phyloP scores from a whole-genome alignment of 2,888 invertebrate genomes.

The Amphipoea lucens region DNA sequence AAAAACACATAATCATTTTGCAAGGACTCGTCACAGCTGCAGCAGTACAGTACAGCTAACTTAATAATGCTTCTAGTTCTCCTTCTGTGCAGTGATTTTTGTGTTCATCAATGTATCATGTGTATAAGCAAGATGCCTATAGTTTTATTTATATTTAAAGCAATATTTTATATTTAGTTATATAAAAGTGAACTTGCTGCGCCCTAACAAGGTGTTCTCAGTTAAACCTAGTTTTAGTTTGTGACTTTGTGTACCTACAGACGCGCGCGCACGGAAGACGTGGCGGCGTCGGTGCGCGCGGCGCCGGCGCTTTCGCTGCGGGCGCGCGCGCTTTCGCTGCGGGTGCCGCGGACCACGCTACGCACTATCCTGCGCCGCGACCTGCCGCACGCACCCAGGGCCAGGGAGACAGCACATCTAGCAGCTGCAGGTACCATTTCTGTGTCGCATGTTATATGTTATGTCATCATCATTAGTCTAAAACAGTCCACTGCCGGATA shows the following conservation, averaged over 20 bases:
- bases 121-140: neutral
- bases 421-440: conserved; percentile 2
- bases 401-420: too few relatives aligned
- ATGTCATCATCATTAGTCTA: neutral
- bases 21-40: neutral
- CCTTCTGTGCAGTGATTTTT: neutral
- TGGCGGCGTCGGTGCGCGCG: conserved; percentile 78
- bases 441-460: neutral
- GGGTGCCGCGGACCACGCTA: conserved; percentile 81
- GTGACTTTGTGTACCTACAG: neutral
- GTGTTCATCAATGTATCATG: neutral
- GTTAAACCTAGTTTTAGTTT: neutral
- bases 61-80: neutral
- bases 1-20: neutral
- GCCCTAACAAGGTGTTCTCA: too few relatives aligned
- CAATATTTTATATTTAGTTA: too few relatives aligned
- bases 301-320: conserved; percentile 82
- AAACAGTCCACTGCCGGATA: neutral
- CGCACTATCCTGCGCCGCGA: conserved; percentile 81
- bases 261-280: conserved; percentile 74
- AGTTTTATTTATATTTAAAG: too few relatives aligned
- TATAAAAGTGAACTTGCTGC: neutral
- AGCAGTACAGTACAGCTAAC: neutral
- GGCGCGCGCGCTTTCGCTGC: conserved; percentile 80
- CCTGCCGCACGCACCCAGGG: conserved; percentile 45